Percentiles rank a stretch among this genome's conserved stretches.
phyloP scores from a whole-genome alignment of 1,140 invertebrate species.

The Probaryconus sp. region DNA sequence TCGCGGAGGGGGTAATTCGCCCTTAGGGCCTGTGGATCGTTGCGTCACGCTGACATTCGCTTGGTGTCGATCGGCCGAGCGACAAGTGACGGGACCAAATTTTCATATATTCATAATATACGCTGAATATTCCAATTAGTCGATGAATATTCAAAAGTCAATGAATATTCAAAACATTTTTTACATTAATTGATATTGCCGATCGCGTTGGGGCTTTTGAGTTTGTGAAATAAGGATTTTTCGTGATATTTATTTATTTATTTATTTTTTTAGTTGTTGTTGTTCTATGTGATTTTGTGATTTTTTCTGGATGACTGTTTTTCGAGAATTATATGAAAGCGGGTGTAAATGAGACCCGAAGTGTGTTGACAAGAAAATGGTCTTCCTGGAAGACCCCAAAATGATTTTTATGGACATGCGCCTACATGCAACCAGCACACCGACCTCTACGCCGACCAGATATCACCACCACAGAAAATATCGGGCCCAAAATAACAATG shows the following conservation, averaged over 20 bases:
- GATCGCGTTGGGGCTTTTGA: too few relatives aligned
- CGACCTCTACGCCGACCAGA: constrained; percentile 70
- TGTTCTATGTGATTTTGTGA: too few relatives aligned
- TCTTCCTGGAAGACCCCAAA: constrained; percentile 76
- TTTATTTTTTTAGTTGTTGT: too few relatives aligned
- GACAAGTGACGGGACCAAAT: constrained; percentile 31
- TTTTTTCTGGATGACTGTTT: neutral
- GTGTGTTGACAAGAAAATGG: constrained; percentile 70
- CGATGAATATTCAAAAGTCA: constrained; percentile 44
- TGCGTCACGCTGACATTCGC: constrained; percentile 75
- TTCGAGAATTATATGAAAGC: too few relatives aligned
- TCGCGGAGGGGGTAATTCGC: constrained; percentile 68
- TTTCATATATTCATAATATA: constrained; percentile 14
- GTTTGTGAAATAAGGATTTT: constrained; percentile 1
- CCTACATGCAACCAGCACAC: constrained; percentile 76
- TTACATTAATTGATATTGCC: too few relatives aligned
- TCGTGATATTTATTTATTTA: constrained; percentile 3
- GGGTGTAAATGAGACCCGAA: constrained; percentile 65
- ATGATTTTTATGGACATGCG: constrained; percentile 77
- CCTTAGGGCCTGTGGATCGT: constrained; percentile 71
- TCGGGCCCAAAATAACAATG: constrained; percentile 75
- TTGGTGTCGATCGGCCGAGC: constrained; percentile 67
- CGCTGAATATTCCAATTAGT: constrained; percentile 16
- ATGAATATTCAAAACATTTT: too few relatives aligned
- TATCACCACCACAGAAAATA: constrained; percentile 70